Percentiles rank a stretch among this genome's conserved stretches.
Evolutionary conservation across 2,797 vertebrate species (phyloP).

Genomic region (Paedocypris micromegethes): DNA sequence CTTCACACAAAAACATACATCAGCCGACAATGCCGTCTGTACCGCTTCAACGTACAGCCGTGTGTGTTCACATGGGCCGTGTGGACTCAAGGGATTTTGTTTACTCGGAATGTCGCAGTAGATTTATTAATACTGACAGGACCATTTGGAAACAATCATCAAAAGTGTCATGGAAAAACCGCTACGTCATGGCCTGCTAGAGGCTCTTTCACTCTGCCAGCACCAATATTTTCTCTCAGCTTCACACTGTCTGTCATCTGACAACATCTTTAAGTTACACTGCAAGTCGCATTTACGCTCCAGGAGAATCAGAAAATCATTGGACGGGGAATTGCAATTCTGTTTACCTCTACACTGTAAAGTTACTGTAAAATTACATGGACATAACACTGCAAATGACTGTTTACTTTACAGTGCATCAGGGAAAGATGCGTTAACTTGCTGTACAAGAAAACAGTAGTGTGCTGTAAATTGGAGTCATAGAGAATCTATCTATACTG

Average conservation of each 20-base stretch:
- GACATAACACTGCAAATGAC: no score
- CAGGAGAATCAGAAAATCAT: no score
- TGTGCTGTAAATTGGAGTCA: no score
- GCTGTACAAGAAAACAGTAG: no score
- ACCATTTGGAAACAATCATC: conserved; percentile 78
- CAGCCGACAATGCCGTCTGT: conserved; percentile 57
- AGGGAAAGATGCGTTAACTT: no score
- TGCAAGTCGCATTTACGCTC: conserved; percentile 11
- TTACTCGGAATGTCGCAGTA: conserved; percentile 66
- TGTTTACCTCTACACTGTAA: no score
- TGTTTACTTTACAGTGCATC: no score
- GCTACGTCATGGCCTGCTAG: conserved; percentile 63
- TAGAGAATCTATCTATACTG: no score
- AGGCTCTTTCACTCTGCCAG: conserved; percentile 62
- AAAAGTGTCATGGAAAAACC: conserved; percentile 75
- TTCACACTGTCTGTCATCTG: conserved; percentile 57
- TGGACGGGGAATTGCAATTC: no score
- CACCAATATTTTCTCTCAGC: conserved; percentile 70
- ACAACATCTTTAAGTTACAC: conserved; percentile 52
- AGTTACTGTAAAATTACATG: no score
- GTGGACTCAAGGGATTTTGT: conserved; percentile 57
- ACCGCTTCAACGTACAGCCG: conserved; percentile 61
- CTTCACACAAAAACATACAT: conserved; percentile 64
- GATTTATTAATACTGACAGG: conserved; percentile 71
- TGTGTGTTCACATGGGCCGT: conserved; percentile 53